Evolutionary conservation across 2,888 invertebrate species (phyloP), one percentile per base, ranked within the genome.

Genomic region (Chymomyza procnemis): DNA sequence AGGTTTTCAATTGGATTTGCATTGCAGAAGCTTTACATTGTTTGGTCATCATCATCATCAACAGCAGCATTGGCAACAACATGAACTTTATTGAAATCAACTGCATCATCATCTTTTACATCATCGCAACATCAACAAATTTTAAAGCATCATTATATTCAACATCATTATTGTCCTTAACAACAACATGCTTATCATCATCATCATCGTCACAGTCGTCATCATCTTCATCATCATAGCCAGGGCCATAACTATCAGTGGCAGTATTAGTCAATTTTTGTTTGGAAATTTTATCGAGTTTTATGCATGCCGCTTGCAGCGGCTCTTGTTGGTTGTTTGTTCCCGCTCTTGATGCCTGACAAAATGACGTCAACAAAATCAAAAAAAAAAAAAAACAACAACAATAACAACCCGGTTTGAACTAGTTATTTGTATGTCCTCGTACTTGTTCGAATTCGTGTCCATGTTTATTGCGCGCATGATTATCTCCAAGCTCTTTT

Each of bases 231-330:
- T 9, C 48, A 19, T 50, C 50, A 50, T 50, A n/a, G n/a, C n/a
- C n/a, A n/a, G n/a, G n/a, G n/a, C n/a, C n/a, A n/a, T 18, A 50
- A 19, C 18, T n/a, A 19, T 19, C 50, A n/a, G n/a, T 9, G 50
- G 19, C 50, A 50, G 50, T 5, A 41, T 12, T 5, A 50, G 9
- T 50, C 50, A 50, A 8, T 50, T 62, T 34, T 57, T 57, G 60
- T 56, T 48, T 18, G 60, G 18, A 52, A 72, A 73, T 54, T 73
- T 63, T 67, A 67, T 67, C 67, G 73, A 67, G 60, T 71, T 71
- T 72, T 71, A 67, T 67, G 60, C 26, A 54, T 46, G 50, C 18
- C 50, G 50, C 50, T 41, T 12, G 34, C 34, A 5, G 34, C 3
- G 34, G 12, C 34, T 41, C 12, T 41, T 41, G 34, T 3, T 12